phyloP scores from a whole-genome alignment of 2,888 invertebrate genomes.

The Drosophila heteroneura region DNA sequence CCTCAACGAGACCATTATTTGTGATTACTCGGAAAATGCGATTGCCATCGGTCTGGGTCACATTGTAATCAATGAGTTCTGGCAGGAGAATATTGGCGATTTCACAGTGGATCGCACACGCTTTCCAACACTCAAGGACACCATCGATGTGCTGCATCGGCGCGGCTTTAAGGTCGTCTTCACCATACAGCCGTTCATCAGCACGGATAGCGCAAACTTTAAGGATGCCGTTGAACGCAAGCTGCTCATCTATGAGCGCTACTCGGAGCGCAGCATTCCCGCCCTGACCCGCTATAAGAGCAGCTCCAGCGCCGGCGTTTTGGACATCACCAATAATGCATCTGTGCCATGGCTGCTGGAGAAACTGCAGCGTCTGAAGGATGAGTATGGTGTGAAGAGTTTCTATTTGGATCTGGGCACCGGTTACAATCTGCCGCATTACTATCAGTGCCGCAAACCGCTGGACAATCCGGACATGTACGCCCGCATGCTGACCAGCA shows the following conservation, averaged over 20 bases:
- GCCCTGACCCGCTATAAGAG: constrained; percentile 93
- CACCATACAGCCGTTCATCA: constrained; percentile 95
- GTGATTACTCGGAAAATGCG: constrained; percentile 93
- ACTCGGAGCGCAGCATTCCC: constrained; percentile 92
- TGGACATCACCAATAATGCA: constrained; percentile 94
- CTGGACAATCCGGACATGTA: constrained; percentile 93
- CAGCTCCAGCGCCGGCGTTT: constrained; percentile 91
- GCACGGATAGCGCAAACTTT: constrained; percentile 93
- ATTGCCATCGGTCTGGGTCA: constrained; percentile 93
- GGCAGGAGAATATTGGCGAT: constrained; percentile 95
- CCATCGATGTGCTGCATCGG: constrained; percentile 92
- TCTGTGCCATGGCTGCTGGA: constrained; percentile 92
- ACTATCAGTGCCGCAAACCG: constrained; percentile 91
- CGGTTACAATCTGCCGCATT: constrained; percentile 94
- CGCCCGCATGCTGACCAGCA: constrained; percentile 88
- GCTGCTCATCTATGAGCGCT: constrained; percentile 92
- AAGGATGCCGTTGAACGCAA: constrained; percentile 91
- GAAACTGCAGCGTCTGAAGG: constrained; percentile 90
- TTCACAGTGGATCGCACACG: constrained; percentile 91
- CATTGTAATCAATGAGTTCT: constrained; percentile 92
- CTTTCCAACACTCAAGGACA: constrained; percentile 92
- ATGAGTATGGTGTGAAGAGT: constrained; percentile 92
- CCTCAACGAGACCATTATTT: constrained; percentile 90
- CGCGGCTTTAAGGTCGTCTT: constrained; percentile 95
- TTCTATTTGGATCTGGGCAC: constrained; percentile 94